Evolutionary conservation across 2,888 invertebrate species (phyloP), one percentile per base, ranked within the genome.

Genomic region (Macroteleia sp.): DNA sequence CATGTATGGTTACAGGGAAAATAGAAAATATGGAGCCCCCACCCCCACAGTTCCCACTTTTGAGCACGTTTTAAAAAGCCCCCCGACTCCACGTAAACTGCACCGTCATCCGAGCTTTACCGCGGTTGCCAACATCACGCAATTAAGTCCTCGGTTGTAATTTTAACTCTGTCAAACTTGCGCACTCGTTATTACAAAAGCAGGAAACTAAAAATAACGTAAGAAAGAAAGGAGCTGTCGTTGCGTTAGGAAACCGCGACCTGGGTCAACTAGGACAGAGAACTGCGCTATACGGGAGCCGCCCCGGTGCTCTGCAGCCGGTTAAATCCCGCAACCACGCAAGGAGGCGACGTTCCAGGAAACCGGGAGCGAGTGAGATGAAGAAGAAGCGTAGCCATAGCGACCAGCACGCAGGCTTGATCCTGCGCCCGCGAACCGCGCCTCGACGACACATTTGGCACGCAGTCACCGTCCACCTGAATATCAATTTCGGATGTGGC

Each of bases 251-350:
- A 30, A 22, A 54, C 28, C 86, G 83, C 86, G 87, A 86, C 86
- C 86, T 86, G 83, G 87, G 85, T 85, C 87, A 88, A 88, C 87
- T 85, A 84, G 87, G 83, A 83, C 84, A 83, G 83, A 86, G 86
- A 87, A 88, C 88, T 88, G 87, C 86, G 86, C 84, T 81, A 81
- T 83, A 82, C 80, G 89, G 88, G 88, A 88, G 89, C 89, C 90
- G 89, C 90, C 90, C 90, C 84, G 87, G 86, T 85, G 88, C 30
- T 59, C 87, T 83, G 86, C 85, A 82, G 82, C 77, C 79, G 82
- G 77, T 84, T 80, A 39, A 32, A 70, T 59, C 36, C 57, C 34
- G 69, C 46, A 64, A 32, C 28, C 62, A 44, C 56, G 52, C 48
- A 57, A 34, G 16, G 59, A 56, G 56, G 46, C 25, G 66, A 52